Evolutionary conservation across 2,888 invertebrate species (phyloP).

Genomic region (Tiphia femorata): DNA sequence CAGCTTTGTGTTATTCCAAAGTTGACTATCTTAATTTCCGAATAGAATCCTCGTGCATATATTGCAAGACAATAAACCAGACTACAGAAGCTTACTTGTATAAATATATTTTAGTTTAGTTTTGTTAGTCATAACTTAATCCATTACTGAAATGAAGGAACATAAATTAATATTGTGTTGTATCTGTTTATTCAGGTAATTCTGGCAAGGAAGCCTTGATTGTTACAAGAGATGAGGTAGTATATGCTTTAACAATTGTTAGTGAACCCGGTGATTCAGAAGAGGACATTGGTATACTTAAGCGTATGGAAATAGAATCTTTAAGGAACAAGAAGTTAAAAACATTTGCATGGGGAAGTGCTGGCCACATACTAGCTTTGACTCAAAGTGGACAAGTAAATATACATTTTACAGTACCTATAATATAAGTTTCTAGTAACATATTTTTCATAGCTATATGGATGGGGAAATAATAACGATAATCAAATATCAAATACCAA

Average conservation of each 20-base stretch:
- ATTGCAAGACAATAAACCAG: too few species aligned
- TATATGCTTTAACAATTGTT: constrained; percentile 73
- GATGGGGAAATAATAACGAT: constrained; percentile 75
- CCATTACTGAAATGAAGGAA: too few species aligned
- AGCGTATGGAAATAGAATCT: constrained; percentile 70
- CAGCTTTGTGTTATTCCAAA: too few species aligned
- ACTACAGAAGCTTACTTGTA: too few species aligned
- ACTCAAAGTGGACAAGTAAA: constrained; percentile 70
- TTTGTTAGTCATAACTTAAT: too few species aligned
- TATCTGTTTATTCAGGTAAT: constrained; percentile 54
- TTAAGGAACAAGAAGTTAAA: constrained; percentile 71
- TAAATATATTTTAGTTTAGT: too few species aligned
- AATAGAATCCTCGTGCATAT: too few species aligned
- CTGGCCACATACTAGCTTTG: constrained; percentile 74
- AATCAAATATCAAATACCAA: constrained; percentile 73
- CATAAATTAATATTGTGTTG: not conserved
- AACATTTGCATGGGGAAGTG: constrained; percentile 73
- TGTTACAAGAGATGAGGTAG: constrained; percentile 72
- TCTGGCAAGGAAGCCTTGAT: constrained; percentile 74
- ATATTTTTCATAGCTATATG: constrained; percentile 66
- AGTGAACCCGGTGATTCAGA: constrained; percentile 74
- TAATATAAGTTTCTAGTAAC: not conserved
- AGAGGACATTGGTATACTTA: constrained; percentile 70
- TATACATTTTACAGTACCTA: not conserved
- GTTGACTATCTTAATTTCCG: too few species aligned